A percentile compares a stretch with the other conserved stretches of the same genome.
Evolutionary conservation across 2,797 vertebrate genomes (phyloP).

Genomic region (Sebastes melanostomus): DNA sequence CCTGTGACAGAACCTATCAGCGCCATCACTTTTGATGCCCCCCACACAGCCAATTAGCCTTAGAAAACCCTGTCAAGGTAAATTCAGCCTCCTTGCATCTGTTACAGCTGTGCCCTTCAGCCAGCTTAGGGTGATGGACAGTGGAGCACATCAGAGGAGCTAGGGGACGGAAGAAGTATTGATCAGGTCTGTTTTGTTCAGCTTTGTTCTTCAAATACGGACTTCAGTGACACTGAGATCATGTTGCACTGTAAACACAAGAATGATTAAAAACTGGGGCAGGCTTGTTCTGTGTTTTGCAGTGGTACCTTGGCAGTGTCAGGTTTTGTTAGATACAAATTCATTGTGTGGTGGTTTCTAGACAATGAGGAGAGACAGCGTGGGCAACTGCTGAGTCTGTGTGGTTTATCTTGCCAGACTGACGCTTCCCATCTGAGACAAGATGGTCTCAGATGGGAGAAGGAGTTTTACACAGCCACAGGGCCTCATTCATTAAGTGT

Average conservation of each 20-base stretch:
- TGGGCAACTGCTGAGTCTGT: constrained; percentile 14
- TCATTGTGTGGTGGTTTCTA: constrained; percentile 6
- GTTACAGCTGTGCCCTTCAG: constrained; percentile 53
- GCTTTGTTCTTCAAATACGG: constrained; percentile 12
- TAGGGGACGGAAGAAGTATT: constrained; percentile 9
- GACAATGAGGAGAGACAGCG: constrained; percentile 19
- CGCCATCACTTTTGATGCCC: constrained; percentile 14
- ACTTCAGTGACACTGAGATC: constrained; percentile 8
- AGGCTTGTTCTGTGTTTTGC: not conserved
- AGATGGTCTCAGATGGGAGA: not conserved
- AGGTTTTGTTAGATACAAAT: not conserved
- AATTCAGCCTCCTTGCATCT: constrained; percentile 44
- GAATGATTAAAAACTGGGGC: constrained; percentile 2
- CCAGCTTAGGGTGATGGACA: constrained; percentile 48
- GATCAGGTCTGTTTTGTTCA: constrained; percentile 35
- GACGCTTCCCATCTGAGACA: constrained; percentile 8
- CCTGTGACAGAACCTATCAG: not conserved
- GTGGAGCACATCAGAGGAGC: constrained; percentile 28
- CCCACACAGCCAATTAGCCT: constrained; percentile 41
- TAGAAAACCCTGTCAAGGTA: constrained; percentile 47
- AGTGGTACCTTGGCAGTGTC: not conserved
- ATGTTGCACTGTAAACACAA: constrained; percentile 15
- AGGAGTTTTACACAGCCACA: not conserved
- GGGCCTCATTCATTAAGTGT: not conserved
- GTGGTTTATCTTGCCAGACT: constrained; percentile 22